Conservation (phyloP, 2,888 invertebrate species). For the Melanargia galathea region DNA sequence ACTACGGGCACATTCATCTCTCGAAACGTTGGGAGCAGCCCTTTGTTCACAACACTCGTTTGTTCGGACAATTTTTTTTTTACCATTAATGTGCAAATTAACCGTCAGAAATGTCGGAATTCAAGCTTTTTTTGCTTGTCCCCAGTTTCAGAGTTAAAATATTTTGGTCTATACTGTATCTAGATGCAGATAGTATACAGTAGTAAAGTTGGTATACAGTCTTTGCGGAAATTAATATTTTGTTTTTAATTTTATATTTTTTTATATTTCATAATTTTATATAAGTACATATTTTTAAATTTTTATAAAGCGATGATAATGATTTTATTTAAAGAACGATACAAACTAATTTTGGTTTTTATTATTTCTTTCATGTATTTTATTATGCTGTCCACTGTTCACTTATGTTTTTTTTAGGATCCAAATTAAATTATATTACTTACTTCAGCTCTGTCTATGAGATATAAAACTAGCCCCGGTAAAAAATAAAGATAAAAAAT, state of each 20-base stretch:
- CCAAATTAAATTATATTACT: no score
- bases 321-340: no score
- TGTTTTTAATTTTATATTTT: neutral
- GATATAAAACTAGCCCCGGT: no score
- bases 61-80: constrained; percentile 40
- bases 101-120: constrained; percentile 40
- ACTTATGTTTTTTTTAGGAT: no score
- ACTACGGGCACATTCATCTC: constrained; percentile 42
- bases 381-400: no score
- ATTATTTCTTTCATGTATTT: no score
- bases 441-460: no score
- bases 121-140: constrained; percentile 36
- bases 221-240: neutral
- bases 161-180: constrained; percentile 14
- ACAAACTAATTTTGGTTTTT: no score
- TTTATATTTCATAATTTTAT: no score
- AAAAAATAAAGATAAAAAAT: no score
- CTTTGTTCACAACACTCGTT: constrained; percentile 42
- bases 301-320: no score
- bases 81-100: constrained; percentile 46
- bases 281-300: no score
- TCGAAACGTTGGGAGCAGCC: constrained; percentile 32
- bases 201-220: neutral
- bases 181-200: neutral
- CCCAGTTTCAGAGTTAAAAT: constrained; percentile 30